These are phyloP conservation scores for Zaprionus gabonicus DNA, from an alignment of 1,140 invertebrate species.

Conservation along the genomic window DNA sequence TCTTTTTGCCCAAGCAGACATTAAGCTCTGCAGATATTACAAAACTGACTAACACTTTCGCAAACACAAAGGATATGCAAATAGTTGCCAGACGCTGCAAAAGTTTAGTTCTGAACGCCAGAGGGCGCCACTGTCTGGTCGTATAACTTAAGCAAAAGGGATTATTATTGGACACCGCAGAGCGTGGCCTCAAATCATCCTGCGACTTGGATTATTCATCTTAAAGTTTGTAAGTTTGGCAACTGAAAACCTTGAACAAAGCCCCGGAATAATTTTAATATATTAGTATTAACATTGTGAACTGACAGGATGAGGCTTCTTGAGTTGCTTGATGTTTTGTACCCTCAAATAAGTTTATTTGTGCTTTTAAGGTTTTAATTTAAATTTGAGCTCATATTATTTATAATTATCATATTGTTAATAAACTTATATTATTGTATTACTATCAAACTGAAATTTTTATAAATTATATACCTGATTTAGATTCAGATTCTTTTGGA, in stretches of 20 bases:
- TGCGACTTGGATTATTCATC: constrained; percentile 1
- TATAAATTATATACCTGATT: too few species aligned
- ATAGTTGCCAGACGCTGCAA: constrained; percentile 47
- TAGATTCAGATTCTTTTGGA: too few species aligned
- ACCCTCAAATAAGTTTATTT: too few species aligned
- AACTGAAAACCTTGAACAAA: constrained; percentile 1
- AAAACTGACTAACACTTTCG: constrained; percentile 20
- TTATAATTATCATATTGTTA: too few species aligned
- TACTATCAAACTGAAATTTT: too few species aligned
- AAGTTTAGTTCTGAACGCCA: constrained; percentile 34
- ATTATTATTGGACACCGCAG: constrained; percentile 22
- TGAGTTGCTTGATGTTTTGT: too few species aligned
- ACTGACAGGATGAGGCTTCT: too few species aligned
- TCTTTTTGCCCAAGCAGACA: constrained; percentile 42
- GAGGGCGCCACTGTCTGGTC: constrained; percentile 37
- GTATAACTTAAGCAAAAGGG: constrained; percentile 24
- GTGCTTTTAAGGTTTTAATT: too few species aligned
- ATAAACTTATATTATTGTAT: too few species aligned
- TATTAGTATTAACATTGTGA: background rate
- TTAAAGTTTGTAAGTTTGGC: background rate
- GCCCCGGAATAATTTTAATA: background rate
- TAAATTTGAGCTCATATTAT: too few species aligned
- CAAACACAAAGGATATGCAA: constrained; percentile 36
- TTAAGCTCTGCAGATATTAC: constrained; percentile 50
- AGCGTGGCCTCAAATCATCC: constrained; percentile 1